Evolutionary conservation across 1,140 invertebrate genomes (phyloP).

Genomic region (Parasteatoda tepidariorum): DNA sequence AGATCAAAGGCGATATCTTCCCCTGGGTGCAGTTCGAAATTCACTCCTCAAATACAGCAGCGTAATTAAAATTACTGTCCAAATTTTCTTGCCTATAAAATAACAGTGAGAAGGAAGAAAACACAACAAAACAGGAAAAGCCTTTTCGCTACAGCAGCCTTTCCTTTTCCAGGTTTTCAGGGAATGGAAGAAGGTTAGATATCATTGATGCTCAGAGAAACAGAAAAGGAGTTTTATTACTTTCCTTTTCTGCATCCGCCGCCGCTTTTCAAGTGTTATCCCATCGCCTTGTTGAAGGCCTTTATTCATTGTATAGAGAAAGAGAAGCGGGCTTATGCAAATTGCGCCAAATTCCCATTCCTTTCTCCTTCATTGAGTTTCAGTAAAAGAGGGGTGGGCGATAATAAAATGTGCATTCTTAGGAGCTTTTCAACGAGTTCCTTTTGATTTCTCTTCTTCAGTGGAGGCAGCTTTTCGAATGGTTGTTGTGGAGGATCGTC

Average conservation of each 20-base stretch:
- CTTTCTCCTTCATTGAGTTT: slow-evolving; percentile 58
- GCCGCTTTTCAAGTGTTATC: slow-evolving; percentile 44
- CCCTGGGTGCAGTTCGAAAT: slow-evolving; percentile 1
- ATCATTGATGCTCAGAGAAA: slow-evolving; percentile 42
- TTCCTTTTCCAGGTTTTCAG: background rate
- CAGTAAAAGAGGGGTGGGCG: background rate
- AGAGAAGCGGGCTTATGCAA: slow-evolving; percentile 52
- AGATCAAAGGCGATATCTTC: slow-evolving; percentile 6
- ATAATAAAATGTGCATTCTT: slow-evolving; percentile 61
- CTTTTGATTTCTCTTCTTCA: slow-evolving; percentile 53
- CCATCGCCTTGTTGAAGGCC: slow-evolving; percentile 46
- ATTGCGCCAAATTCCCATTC: slow-evolving; percentile 56
- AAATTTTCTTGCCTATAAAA: slow-evolving; percentile 34
- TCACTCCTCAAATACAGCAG: background rate
- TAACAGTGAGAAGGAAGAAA: background rate
- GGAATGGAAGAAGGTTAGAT: slow-evolving; percentile 27
- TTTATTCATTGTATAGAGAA: slow-evolving; percentile 52
- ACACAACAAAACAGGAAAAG: slow-evolving; percentile 12
- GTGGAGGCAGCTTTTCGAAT: no score
- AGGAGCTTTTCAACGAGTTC: slow-evolving; percentile 51
- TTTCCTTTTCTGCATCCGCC: slow-evolving; percentile 16
- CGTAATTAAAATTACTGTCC: slow-evolving; percentile 37
- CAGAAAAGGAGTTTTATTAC: slow-evolving; percentile 56
- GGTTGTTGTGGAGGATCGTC: background rate
- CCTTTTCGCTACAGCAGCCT: background rate